A percentile compares a stretch with the other conserved stretches of the same genome.
Evolutionary conservation across 2,113 vertebrate genomes (phyloP).

Genomic region (Rhinopomastus cyanomelas): DNA sequence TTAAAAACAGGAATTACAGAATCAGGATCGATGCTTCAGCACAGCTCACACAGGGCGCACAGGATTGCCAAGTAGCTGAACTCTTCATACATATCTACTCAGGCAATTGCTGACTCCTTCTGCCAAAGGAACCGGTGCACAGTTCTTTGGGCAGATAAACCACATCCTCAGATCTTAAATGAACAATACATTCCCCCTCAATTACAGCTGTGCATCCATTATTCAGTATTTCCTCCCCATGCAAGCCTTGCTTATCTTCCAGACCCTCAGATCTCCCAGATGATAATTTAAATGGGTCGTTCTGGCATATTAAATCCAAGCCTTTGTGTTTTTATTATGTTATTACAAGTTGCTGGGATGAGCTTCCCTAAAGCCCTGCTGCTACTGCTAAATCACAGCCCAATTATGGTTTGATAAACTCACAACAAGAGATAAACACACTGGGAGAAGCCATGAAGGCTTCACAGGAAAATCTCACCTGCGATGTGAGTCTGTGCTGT

Average conservation of each 20-base stretch:
- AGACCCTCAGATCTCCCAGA: not conserved
- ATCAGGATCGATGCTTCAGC: not conserved
- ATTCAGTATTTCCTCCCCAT: not conserved
- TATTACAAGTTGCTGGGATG: not conserved
- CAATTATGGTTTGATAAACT: not conserved
- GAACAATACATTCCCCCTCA: not conserved
- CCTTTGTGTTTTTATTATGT: not conserved
- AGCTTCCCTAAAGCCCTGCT: not conserved
- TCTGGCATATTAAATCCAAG: not conserved
- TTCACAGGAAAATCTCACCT: not conserved
- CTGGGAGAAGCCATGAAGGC: rapidly evolving
- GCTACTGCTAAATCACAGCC: not conserved
- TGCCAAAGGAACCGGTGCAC: not conserved
- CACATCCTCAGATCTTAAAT: not conserved
- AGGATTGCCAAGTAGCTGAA: not conserved
- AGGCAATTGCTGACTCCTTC: not conserved
- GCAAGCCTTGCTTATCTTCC: not conserved
- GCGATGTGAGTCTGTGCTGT: rapidly evolving
- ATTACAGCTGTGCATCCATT: not conserved
- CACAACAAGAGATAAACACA: not conserved
- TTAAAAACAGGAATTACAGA: not conserved
- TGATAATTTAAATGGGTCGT: not conserved
- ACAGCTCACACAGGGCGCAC: not conserved
- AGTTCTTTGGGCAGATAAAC: not conserved
- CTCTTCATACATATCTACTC: not conserved